Evolutionary conservation across 1,140 invertebrate species (phyloP).

Genomic region (Cydia strobilella): DNA sequence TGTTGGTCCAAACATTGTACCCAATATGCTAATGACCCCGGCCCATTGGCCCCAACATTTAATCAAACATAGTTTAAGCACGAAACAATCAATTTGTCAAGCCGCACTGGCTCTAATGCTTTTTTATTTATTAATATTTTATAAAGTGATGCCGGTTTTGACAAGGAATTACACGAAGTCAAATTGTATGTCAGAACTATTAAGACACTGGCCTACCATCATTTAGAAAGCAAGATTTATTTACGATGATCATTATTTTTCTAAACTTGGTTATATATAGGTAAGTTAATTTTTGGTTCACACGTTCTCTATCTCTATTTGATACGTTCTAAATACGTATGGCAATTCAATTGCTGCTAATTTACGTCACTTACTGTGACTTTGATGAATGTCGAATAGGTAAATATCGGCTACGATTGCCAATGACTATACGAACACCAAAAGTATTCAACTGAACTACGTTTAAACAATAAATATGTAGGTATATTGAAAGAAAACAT

Average conservation of each 20-base stretch:
- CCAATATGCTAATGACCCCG: conserved; percentile 18
- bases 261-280: conserved; percentile 1
- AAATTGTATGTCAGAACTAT: conserved; percentile 33
- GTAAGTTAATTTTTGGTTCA: background rate
- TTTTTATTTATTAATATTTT: conserved; percentile 48
- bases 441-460: no score
- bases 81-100: conserved; percentile 60
- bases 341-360: no score
- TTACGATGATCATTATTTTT: conserved; percentile 22
- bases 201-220: conserved; percentile 19
- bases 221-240: conserved; percentile 14
- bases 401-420: no score
- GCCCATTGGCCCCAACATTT: conserved; percentile 38
- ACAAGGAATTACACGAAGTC: conserved; percentile 37
- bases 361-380: no score
- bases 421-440: no score
- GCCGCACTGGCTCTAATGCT: conserved; percentile 43
- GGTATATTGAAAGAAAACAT: background rate
- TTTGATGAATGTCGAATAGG: no score
- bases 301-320: background rate
- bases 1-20: conserved; percentile 16
- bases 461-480: background rate
- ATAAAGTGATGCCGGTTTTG: conserved; percentile 39
- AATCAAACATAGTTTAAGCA: conserved; percentile 35
- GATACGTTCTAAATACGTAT: no score